phyloP scores from a whole-genome alignment of 2,888 invertebrate genomes.

The Portevinia maculata region DNA sequence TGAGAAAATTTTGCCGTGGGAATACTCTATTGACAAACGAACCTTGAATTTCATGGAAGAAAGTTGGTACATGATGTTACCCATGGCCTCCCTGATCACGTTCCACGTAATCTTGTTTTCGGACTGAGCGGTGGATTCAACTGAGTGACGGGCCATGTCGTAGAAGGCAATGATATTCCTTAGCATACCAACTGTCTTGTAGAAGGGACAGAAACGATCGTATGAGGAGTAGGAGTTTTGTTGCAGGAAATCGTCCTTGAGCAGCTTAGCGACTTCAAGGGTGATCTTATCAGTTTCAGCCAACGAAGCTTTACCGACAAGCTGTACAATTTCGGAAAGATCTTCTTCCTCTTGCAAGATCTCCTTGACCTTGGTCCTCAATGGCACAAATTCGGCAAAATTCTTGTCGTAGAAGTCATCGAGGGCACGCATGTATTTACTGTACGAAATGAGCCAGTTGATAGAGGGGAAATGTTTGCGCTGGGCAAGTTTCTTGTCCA shows the following conservation, averaged over 20 bases:
- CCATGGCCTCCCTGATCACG: slow-evolving; percentile 98
- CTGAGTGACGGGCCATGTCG: slow-evolving; percentile 98
- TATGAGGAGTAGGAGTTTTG: slow-evolving; percentile 99
- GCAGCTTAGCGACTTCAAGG: slow-evolving; percentile 97
- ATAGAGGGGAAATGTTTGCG: slow-evolving; percentile 99
- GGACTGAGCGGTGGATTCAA: slow-evolving; percentile 98
- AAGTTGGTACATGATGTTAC: slow-evolving; percentile 96
- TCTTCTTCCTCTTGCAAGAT: slow-evolving; percentile 99
- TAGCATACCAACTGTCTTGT: slow-evolving; percentile 99
- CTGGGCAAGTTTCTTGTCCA: slow-evolving; percentile 99
- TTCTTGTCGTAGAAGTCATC: slow-evolving; percentile 99
- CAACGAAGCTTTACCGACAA: slow-evolving; percentile 99
- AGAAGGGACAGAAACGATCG: slow-evolving; percentile 99
- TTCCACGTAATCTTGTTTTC: slow-evolving; percentile 99
- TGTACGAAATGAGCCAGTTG: slow-evolving; percentile 99
- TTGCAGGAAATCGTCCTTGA: slow-evolving; percentile 99
- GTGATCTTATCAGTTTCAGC: slow-evolving; percentile 99
- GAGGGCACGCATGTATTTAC: slow-evolving; percentile 98
- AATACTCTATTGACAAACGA: slow-evolving; percentile 59
- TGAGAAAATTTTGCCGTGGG: too few species aligned
- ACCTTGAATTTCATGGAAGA: slow-evolving; percentile 99
- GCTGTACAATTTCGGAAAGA: slow-evolving; percentile 99
- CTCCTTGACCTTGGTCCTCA: slow-evolving; percentile 97
- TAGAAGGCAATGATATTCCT: slow-evolving; percentile 99
- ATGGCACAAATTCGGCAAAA: slow-evolving; percentile 96